phyloP scores from a whole-genome alignment of 2,888 invertebrate species.

The Cryptus armator region DNA sequence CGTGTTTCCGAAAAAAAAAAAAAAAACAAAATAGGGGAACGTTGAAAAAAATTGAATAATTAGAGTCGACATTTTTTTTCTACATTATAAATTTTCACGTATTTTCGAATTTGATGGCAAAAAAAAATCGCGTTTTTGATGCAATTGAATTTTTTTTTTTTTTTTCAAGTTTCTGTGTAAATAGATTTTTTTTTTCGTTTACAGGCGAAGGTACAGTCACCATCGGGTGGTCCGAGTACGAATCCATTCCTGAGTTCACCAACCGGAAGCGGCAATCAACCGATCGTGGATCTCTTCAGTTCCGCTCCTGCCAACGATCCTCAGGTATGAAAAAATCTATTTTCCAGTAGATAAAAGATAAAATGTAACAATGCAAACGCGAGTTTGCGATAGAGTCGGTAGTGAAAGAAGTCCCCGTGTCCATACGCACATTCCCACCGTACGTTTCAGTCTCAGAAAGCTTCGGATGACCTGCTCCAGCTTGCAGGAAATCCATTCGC shows the following conservation, averaged over 20 bases:
- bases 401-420: constrained; percentile 32
- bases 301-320: constrained; percentile 85
- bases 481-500: constrained; percentile 95
- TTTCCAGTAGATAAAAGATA: background rate
- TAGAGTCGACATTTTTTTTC: no score
- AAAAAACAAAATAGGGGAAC: no score
- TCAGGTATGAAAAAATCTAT: constrained; percentile 75
- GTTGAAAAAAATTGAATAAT: no score
- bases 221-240: constrained; percentile 90
- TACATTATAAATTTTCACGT: no score
- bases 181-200: constrained; percentile 25
- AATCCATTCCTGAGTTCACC: constrained; percentile 95
- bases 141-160: background rate
- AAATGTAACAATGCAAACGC: constrained; percentile 1
- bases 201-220: constrained; percentile 93
- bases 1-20: no score
- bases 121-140: background rate
- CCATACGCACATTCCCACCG: constrained; percentile 57
- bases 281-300: constrained; percentile 93
- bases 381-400: background rate
- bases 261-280: constrained; percentile 86
- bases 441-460: constrained; percentile 86
- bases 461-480: constrained; percentile 95
- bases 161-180: background rate
- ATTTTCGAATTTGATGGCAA: no score